A percentile compares a stretch with the other conserved stretches of the same genome.
Evolutionary conservation across 1,140 invertebrate species (phyloP).

Genomic region (Pseudomyrmex pallidus): DNA sequence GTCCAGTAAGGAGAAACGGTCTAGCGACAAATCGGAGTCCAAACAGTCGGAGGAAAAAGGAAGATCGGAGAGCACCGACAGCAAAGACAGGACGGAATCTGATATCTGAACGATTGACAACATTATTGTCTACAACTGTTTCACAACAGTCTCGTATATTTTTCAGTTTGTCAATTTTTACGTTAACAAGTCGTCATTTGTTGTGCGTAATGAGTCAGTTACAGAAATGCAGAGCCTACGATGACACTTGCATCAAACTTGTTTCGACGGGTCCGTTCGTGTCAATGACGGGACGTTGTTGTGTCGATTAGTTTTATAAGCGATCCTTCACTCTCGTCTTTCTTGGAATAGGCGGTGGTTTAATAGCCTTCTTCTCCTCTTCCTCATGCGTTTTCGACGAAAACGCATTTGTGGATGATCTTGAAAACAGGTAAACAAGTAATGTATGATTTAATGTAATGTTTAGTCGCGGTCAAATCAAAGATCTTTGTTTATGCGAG

Average conservation of each 20-base stretch:
- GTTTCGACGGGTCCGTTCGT: neutral
- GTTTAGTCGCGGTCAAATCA: neutral
- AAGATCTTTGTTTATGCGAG: neutral
- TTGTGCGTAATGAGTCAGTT: constrained; percentile 60
- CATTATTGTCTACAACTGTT: too few relatives aligned
- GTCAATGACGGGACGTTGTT: neutral
- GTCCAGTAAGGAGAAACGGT: constrained; percentile 78
- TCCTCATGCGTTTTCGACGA: neutral
- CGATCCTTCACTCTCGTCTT: constrained; percentile 8
- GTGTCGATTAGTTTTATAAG: neutral
- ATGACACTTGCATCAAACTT: constrained; percentile 18
- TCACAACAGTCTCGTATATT: too few relatives aligned
- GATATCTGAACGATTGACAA: constrained; percentile 69
- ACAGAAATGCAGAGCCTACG: constrained; percentile 15
- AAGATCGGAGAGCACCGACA: constrained; percentile 80
- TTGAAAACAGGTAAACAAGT: neutral
- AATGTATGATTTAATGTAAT: neutral
- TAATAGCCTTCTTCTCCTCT: neutral
- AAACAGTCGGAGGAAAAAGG: constrained; percentile 76
- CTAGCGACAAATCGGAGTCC: constrained; percentile 76
- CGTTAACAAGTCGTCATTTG: neutral
- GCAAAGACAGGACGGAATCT: constrained; percentile 77
- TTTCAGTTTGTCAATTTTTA: too few relatives aligned
- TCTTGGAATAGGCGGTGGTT: constrained; percentile 28
- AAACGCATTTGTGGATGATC: neutral